Conservation (phyloP, 2,113 vertebrate species). For the Zosterops hypoxanthus region DNA sequence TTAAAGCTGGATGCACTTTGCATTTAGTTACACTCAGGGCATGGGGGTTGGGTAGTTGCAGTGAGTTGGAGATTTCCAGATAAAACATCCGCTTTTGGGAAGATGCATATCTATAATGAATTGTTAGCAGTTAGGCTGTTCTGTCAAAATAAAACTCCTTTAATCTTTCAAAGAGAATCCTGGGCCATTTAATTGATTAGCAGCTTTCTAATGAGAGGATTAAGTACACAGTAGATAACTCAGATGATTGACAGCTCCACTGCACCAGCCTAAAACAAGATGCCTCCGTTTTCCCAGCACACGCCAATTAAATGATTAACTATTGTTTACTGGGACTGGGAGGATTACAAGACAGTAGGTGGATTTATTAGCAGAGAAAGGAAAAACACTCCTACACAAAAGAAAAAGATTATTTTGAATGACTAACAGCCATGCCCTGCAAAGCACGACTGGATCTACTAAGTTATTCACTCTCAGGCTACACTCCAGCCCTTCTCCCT, state of each 20-base stretch:
- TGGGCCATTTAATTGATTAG: slow-evolving; percentile 43
- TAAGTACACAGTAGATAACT: not conserved
- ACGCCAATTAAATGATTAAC: not conserved
- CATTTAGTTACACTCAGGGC: not conserved
- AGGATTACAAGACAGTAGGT: slow-evolving; percentile 55
- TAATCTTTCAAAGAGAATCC: slow-evolving; percentile 8
- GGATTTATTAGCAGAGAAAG: slow-evolving; percentile 58
- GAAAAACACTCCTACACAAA: slow-evolving; percentile 44
- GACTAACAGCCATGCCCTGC: slow-evolving; percentile 26
- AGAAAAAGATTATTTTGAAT: slow-evolving; percentile 31
- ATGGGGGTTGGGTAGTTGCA: not conserved
- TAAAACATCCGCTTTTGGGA: not conserved
- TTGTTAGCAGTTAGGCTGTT: not conserved
- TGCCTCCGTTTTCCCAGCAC: not conserved
- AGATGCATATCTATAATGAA: not conserved
- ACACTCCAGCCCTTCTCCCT: not conserved
- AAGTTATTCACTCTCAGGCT: not conserved
- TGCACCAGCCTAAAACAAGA: not conserved
- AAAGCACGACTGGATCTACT: not conserved
- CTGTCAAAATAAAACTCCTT: slow-evolving; percentile 1
- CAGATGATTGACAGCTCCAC: not conserved
- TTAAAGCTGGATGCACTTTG: not conserved
- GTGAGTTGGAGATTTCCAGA: not conserved
- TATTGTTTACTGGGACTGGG: slow-evolving; percentile 10
- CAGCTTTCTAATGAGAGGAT: slow-evolving; percentile 22